These are phyloP conservation scores for Oophaga sylvatica DNA, from an alignment of 2,797 vertebrate genomes.

Conservation along the genomic window DNA sequence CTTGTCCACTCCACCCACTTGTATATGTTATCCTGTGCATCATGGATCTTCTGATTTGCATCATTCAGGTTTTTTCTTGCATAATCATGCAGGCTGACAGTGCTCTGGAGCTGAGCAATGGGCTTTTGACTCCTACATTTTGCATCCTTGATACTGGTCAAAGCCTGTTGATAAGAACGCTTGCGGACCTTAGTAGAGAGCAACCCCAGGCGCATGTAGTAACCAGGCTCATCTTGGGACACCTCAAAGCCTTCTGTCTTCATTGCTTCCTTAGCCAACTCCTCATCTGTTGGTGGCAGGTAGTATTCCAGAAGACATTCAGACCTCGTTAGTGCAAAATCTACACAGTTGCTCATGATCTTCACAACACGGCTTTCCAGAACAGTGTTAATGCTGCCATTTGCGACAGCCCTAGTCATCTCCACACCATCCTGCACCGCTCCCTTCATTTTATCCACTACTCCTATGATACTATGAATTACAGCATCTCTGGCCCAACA, in stretches of 20 bases:
- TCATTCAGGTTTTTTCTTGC: conserved; percentile 71
- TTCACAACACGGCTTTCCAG: too few species aligned
- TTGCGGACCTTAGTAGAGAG: conserved; percentile 84
- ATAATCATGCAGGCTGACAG: conserved; percentile 74
- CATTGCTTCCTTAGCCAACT: conserved; percentile 75
- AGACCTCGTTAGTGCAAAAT: too few species aligned
- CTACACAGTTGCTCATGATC: too few species aligned
- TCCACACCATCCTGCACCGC: too few species aligned
- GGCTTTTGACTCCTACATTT: conserved; percentile 83
- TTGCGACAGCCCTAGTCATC: too few species aligned
- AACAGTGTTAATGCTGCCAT: too few species aligned
- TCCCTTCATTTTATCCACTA: too few species aligned
- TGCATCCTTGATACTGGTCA: conserved; percentile 78
- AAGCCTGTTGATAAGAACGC: conserved; percentile 83
- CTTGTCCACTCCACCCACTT: too few species aligned
- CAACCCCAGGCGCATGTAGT: conserved; percentile 85
- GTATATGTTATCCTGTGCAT: conserved; percentile 71
- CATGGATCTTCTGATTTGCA: conserved; percentile 82
- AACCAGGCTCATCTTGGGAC: conserved; percentile 76
- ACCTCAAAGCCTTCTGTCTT: conserved; percentile 77
- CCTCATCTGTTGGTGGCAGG: too few species aligned
- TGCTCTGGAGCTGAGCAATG: conserved; percentile 82
- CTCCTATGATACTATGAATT: too few species aligned
- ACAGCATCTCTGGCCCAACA: too few species aligned
- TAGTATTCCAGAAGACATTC: too few species aligned